Evolutionary conservation across 2,888 invertebrate species (phyloP), one percentile per base, ranked within the genome.

Genomic region (Erebia epiphron): DNA sequence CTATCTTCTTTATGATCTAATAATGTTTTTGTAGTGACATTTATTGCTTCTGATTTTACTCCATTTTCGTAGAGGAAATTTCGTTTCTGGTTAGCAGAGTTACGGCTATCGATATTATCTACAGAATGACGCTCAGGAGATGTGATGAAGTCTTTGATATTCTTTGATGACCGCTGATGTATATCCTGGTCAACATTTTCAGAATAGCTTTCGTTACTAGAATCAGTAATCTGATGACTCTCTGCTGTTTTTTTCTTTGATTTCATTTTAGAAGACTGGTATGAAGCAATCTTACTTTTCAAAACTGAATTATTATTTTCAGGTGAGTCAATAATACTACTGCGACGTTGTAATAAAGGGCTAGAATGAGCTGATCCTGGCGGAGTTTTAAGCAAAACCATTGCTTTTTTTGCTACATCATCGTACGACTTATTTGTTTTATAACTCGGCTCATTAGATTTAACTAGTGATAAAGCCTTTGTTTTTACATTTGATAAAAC

Each of bases 401-500:
- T 80, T 10, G 89, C 87, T 76, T 83, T 86, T 75, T 85, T 88
- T 13, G 88, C 80, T 1, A 89, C 82, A 63, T 83, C 85, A 11
- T 83, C 77, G 75, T 83, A 82, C 78, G 71, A 73, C 79, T 86
- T 80, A 67, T 86, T 84, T 2, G 77, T 76, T 78, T 82, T 88
- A 52, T 72, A 63, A 62, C 76, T 82, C 21, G 74, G 71, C 64
- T 92, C 91, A 74, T 83, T 89, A 52, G 86, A 77, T 81, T 92
- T 94, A 2, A 94, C 90, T 14, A 94, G 84, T 68, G 93, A 94
- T 71, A 94, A 81, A 18, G 94, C 92, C 79, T 92, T 94, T 67
- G 87, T 90, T 83, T 94, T 95, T 0, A 94, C 94, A 73, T 93
- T 94, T 1, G 91, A 94, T 75, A 94, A 84, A 18, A 94, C 86